A percentile compares a stretch with the other conserved stretches of the same genome.
phyloP scores from a whole-genome alignment of 1,140 invertebrate genomes.

The Lutraria rhynchaena region DNA sequence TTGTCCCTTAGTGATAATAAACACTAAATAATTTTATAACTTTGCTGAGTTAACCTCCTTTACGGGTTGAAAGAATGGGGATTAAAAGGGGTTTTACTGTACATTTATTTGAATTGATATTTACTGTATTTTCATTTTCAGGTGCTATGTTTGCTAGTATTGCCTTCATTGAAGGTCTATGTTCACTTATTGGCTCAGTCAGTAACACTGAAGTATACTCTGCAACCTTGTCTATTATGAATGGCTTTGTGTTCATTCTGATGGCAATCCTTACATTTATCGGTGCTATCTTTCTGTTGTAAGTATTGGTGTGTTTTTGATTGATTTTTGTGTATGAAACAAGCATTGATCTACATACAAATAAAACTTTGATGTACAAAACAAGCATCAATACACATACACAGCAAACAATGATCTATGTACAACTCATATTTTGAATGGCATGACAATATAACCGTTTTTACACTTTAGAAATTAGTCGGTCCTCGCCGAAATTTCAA shows the following conservation, averaged over 20 bases:
- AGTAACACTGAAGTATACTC: slow-evolving; percentile 37
- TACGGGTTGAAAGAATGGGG: too few relatives aligned
- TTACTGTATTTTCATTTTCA: slow-evolving; percentile 8
- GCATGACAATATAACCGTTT: too few relatives aligned
- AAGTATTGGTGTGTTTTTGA: slow-evolving; percentile 12
- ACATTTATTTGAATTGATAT: not conserved
- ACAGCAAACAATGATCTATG: too few relatives aligned
- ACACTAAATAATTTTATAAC: not conserved
- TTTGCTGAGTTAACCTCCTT: not conserved
- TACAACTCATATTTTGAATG: too few relatives aligned
- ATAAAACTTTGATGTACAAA: too few relatives aligned
- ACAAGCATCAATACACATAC: too few relatives aligned
- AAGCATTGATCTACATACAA: too few relatives aligned
- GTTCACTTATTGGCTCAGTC: slow-evolving; percentile 27
- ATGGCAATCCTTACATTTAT: slow-evolving; percentile 27
- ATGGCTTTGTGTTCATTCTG: slow-evolving; percentile 46
- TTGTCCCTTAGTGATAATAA: not conserved
- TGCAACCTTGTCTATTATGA: slow-evolving; percentile 39
- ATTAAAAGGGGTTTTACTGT: not conserved
- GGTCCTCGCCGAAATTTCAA: too few relatives aligned
- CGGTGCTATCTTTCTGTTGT: slow-evolving; percentile 32
- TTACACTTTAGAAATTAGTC: too few relatives aligned
- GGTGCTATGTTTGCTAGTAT: slow-evolving; percentile 91
- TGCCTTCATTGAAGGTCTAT: slow-evolving; percentile 38
- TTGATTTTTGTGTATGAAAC: too few relatives aligned